Conservation (phyloP, 2,888 invertebrate genomes). For the Drosophila formosana region DNA sequence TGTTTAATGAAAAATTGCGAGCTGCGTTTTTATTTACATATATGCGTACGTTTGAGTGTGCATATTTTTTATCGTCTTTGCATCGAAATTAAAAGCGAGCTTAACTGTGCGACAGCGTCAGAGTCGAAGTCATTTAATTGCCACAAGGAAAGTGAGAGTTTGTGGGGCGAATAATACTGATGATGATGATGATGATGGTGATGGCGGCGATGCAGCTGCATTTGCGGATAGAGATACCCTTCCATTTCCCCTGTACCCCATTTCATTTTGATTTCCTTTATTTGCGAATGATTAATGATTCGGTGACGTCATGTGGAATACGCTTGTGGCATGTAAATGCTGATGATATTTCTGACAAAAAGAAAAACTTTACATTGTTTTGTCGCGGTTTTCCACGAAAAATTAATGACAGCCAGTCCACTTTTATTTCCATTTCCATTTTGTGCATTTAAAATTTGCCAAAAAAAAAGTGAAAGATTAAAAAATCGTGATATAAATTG, state of each 20-base stretch:
- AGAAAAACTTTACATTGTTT: conserved; percentile 32
- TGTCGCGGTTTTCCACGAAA: conserved; percentile 20
- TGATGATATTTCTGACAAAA: conserved; percentile 29
- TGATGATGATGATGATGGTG: conserved; percentile 20
- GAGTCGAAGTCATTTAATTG: conserved; percentile 50
- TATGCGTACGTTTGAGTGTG: neutral
- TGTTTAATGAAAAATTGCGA: conserved; percentile 75
- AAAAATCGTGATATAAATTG: neutral
- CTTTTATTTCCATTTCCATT: conserved; percentile 13
- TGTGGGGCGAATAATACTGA: conserved; percentile 38
- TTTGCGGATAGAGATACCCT: conserved; percentile 25
- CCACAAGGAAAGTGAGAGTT: conserved; percentile 59
- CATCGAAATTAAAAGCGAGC: conserved; percentile 54
- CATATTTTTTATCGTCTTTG: conserved; percentile 16
- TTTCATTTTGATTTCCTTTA: conserved; percentile 29
- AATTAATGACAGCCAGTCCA: conserved; percentile 51
- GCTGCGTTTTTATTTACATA: conserved; percentile 10
- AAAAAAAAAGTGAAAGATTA: conserved; percentile 16
- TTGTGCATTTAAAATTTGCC: conserved; percentile 14
- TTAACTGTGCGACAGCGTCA: conserved; percentile 27
- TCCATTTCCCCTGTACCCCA: neutral
- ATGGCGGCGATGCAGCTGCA: conserved; percentile 3
- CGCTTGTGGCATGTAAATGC: conserved; percentile 51
- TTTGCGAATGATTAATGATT: conserved; percentile 58
- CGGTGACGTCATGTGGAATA: conserved; percentile 56